Evolutionary conservation across 2,888 invertebrate species (phyloP), one percentile per base, ranked within the genome.

Genomic region (Oscheius sp.): DNA sequence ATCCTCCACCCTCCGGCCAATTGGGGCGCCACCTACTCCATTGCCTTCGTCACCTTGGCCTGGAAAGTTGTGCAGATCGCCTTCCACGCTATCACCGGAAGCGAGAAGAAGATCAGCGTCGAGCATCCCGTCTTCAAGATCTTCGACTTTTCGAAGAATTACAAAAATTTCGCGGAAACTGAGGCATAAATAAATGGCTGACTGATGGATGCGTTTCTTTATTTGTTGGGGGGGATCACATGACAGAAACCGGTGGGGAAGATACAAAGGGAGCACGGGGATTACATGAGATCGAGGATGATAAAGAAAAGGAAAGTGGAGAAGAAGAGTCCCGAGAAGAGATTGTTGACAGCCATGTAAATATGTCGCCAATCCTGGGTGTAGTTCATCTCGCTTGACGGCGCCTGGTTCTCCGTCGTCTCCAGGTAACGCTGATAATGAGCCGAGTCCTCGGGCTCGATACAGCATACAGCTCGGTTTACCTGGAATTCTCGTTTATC

Each of bases 301-400:
- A 81, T 73, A n/a, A 85, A 76, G 66, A 87, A 77, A 16, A 83
- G 74, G 76, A 87, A 87, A 18, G 86, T 69, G 53, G 83, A 78
- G 73, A 87, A 84, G 68, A 82, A 81, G 18, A 86, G 43, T n/a
- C 86, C 84, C 3, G 84, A 83, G 76, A 84, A 81, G 43, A 86
- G 80, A 56, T 87, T 87, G 76, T 87, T 87, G 41, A 80, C 73
- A 0, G 87, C 87, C 72, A 87, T 75, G 75, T 83, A 87, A 66
- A 87, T 81, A 69, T 87, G 87, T 7, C 84, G 78, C 87, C 87
- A 87, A 52, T 87, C 87, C 29, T 79, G 79, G n/a, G 85, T 86
- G 77, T 87, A 85, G 72, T 80, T 46, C 3, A 58, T 27, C 49
- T 70, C 70, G 46, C 25, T 49, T 1, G 49, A 45, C 18, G 58